Evolutionary conservation across 2,113 vertebrate species (phyloP), one percentile per base, ranked within the genome.

Genomic region (Psittacara wagleri): DNA sequence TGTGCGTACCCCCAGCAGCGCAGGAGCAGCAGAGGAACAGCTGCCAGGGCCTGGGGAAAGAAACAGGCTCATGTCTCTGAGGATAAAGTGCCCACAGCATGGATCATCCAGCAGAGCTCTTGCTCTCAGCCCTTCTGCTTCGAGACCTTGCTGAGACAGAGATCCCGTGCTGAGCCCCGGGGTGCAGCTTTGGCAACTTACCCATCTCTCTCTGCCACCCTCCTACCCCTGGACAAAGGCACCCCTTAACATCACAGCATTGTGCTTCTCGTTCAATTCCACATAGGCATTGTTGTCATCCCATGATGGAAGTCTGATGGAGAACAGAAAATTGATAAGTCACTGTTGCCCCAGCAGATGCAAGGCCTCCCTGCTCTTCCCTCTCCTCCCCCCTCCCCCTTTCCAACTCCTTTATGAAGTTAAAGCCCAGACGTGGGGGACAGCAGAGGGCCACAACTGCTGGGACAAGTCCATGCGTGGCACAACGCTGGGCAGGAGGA

Each of bases 231-330:
- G 29, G 68, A 2, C 41, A 84, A 5, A 75, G 62, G 46, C 68
- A 68, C 17, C 10, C 9, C 0, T 9, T 18, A 29, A 24, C 52
- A 27, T 81, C 9, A 1, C 46, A 83, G 19, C 6, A 9, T 17
- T 27, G 41, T 63, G 63, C 41, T 41, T 55, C 46, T 48, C 8
- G 1, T 37, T 1, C 5, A 6, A 2, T 1, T 2, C 14, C 5
- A 2, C 4, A 1, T 19, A 16, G 1, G 4, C 20, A 1, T 2
- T 2, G 1, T 1, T 1, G 2, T 24, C 3, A 5, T 46, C n/a
- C 52, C 33, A 14, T 3, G 17, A 24, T 10, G 28, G 54, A 2
- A 1, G 1, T 8, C 52, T 70, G 55, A 4, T 7, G 17, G 11
- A 27, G 14, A 37, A 90, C 4, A 35, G 35, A 35, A 33, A 49